Conservation (phyloP, 1,140 invertebrate genomes). For the Coenobita brevimanus region DNA sequence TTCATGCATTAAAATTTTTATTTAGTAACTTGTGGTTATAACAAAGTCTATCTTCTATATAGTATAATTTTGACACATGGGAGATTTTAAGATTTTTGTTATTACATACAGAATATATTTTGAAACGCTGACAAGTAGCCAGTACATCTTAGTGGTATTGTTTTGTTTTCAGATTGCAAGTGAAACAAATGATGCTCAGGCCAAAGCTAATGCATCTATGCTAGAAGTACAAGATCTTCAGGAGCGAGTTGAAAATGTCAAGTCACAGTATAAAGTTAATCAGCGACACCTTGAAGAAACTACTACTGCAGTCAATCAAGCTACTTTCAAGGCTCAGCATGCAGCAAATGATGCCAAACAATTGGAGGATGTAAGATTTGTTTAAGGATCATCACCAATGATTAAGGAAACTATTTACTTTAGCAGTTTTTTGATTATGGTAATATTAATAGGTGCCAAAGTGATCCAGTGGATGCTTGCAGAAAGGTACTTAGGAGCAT, state of each 20-base stretch:
- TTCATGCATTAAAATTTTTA: too few relatives aligned
- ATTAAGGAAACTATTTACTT: too few relatives aligned
- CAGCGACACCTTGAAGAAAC: conserved; percentile 80
- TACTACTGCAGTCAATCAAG: conserved; percentile 75
- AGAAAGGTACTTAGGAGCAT: too few relatives aligned
- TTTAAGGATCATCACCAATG: too few relatives aligned
- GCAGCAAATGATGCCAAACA: conserved; percentile 75
- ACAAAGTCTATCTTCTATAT: too few relatives aligned
- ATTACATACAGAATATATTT: neutral
- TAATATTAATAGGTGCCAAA: too few relatives aligned
- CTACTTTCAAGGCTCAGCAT: conserved; percentile 77
- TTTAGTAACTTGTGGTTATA: too few relatives aligned
- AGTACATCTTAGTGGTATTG: neutral
- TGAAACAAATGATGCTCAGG: conserved; percentile 83
- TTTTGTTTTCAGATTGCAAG: conserved; percentile 79
- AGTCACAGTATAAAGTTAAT: conserved; percentile 85
- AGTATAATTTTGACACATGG: too few relatives aligned
- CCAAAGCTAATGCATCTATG: conserved; percentile 82
- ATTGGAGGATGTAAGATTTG: conserved; percentile 68
- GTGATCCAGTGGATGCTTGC: too few relatives aligned
- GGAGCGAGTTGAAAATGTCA: conserved; percentile 80
- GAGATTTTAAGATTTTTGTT: neutral
- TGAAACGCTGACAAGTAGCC: neutral
- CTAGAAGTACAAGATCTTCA: conserved; percentile 81
- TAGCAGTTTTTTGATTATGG: too few relatives aligned